phyloP scores from a whole-genome alignment of 2,797 vertebrate species.

The Eurystomus glaucurus region DNA sequence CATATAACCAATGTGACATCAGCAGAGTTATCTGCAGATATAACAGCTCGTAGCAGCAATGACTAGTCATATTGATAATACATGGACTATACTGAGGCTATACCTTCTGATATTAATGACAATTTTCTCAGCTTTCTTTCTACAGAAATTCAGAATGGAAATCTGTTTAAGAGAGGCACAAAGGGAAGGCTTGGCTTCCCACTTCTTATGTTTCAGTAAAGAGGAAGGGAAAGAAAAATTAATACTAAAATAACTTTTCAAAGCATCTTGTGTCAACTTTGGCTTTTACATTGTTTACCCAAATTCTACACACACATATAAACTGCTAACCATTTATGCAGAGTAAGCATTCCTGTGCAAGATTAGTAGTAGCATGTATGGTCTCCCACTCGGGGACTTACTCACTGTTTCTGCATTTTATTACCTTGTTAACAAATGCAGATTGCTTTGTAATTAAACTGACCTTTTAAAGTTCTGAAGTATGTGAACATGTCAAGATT shows the following conservation, averaged over 20 bases:
- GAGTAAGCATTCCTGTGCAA: neutral
- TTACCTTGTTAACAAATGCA: neutral
- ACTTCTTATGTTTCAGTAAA: neutral
- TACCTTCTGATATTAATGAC: neutral
- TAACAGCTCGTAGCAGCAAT: neutral
- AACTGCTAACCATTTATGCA: neutral
- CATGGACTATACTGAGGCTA: fast-evolving
- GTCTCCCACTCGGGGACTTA: neutral
- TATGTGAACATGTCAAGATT: neutral
- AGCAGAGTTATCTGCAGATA: neutral
- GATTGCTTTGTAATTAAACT: neutral
- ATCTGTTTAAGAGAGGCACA: neutral
- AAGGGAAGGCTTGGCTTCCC: neutral
- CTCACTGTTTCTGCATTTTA: neutral
- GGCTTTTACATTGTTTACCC: neutral
- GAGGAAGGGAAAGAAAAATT: neutral
- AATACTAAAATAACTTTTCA: neutral
- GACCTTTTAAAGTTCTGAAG: neutral
- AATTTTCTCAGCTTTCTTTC: neutral
- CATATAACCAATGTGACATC: neutral
- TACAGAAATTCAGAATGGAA: neutral
- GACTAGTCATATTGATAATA: neutral
- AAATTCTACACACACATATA: neutral
- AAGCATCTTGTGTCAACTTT: neutral
- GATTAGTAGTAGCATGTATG: neutral